These are phyloP conservation scores for Ceratotherium simum DNA, from an alignment of 2,113 vertebrate genomes.

Conservation along the genomic window DNA sequence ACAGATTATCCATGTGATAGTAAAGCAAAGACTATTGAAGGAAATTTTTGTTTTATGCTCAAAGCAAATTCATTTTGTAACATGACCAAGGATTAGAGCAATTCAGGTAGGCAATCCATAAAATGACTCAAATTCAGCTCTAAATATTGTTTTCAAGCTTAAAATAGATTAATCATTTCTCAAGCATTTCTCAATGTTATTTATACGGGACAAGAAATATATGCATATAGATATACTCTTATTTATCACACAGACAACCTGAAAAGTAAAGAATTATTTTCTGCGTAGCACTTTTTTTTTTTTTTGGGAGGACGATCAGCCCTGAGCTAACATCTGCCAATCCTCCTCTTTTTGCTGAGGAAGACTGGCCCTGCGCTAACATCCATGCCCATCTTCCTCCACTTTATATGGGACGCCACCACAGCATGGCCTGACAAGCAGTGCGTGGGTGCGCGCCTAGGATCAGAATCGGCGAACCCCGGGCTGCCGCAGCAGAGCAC, in stretches of 20 bases:
- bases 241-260: not conserved
- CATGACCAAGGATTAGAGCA: not conserved
- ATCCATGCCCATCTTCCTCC: too few species aligned
- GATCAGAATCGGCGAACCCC: too few species aligned
- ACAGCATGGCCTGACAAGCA: too few species aligned
- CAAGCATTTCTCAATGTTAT: not conserved
- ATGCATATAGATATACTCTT: not conserved
- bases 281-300: not conserved
- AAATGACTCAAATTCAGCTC: not conserved
- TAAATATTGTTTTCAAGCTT: not conserved
- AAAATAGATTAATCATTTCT: conserved; percentile 10
- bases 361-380: too few species aligned
- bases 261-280: not conserved
- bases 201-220: conserved; percentile 33
- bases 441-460: too few species aligned
- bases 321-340: too few species aligned
- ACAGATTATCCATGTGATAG: not conserved
- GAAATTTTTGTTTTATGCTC: conserved; percentile 10
- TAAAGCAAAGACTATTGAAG: not conserved
- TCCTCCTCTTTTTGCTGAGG: too few species aligned
- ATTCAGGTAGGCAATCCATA: not conserved
- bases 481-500: too few species aligned
- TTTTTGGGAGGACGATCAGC: not conserved
- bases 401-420: too few species aligned
- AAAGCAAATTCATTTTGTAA: conserved; percentile 39